Base-by-base conservation (phyloP, 2,113 vertebrate genomes). In the Menidia beryllina region DNA sequence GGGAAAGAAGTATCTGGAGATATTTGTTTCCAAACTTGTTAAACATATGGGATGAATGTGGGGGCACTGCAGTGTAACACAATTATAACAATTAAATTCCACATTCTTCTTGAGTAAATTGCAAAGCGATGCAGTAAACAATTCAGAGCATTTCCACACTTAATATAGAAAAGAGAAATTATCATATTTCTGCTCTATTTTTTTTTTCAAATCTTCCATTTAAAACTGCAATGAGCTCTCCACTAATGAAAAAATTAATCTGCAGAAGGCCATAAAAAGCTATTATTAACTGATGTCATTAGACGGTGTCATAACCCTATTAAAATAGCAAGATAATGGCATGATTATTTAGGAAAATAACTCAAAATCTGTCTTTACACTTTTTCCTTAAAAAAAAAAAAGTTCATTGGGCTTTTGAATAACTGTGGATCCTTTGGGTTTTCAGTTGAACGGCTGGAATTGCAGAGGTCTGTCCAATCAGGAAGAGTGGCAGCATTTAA, bases 401-500 rank as follows among this genome's bases (percentile, higher is more conserved):
- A 62, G 55, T 68, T 55, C 43, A 39, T 56, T 5, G 47, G 26
- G n/a, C 68, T 61, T 61, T 58, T 30, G 39, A 62, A 17, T 19
- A 19, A 17, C 20, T 56, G 69, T 24, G 60, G 17, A n/a, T 26
- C 20, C 6, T 25, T 39, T 48, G 39, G 36, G 82, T 83, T 84
- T 82, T 65, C 59, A 81, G 57, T 71, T 68, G 52, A 75, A 82
- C 10, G 7, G 38, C 45, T 68, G 58, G 51, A 71, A 62, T 72
- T 51, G 77, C 63, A 73, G 39, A 80, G 72, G 51, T 71, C 60
- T 38, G 23, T 81, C 74, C 71, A 81, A 78, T 72, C 64, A 71
- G 48, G 54, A 52, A 78, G 70, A 71, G 79, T 81, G 81, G 69
- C 45, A 71, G 77, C 54, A 14, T 79, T 73, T 76, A 53, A 76